These are phyloP conservation scores for Lipophrys pholis DNA, from an alignment of 2,113 vertebrate genomes.

Conservation along the genomic window DNA sequence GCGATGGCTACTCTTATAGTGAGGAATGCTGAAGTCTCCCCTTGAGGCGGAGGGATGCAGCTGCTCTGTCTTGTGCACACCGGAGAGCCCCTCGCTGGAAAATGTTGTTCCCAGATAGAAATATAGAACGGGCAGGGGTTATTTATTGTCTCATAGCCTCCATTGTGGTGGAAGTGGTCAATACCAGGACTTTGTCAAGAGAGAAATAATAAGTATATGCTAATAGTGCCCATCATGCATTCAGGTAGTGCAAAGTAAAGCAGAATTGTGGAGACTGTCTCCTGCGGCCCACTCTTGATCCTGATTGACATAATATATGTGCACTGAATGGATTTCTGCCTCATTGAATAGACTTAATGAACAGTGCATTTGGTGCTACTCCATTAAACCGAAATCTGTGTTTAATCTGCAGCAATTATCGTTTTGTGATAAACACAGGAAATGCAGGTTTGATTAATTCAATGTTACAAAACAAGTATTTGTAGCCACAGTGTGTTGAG, in stretches of 20 bases:
- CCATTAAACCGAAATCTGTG: conserved; percentile 42
- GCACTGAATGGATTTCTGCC: conserved; percentile 29
- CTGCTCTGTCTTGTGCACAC: conserved; percentile 26
- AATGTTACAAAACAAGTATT: conserved; percentile 15
- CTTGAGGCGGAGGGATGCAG: conserved; percentile 25
- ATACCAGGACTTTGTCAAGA: conserved; percentile 18
- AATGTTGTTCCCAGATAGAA: conserved; percentile 43
- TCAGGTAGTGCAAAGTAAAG: conserved; percentile 19
- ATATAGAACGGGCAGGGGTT: conserved; percentile 19
- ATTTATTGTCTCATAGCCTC: conserved; percentile 24
- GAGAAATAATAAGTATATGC: conserved; percentile 33
- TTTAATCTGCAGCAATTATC: conserved; percentile 40
- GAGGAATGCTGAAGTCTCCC: conserved; percentile 8
- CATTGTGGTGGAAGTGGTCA: conserved; percentile 22
- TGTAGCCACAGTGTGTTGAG: conserved; percentile 31
- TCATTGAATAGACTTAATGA: conserved; percentile 8
- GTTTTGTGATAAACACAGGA: conserved; percentile 33
- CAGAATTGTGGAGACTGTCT: conserved; percentile 1
- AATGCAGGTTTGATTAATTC: conserved; percentile 48
- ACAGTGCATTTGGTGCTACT: neutral
- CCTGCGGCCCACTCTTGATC: neutral
- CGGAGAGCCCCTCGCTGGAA: conserved; percentile 32
- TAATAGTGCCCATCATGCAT: conserved; percentile 38
- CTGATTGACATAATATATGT: conserved; percentile 34
- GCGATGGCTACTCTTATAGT: neutral